Evolutionary conservation across 64 coral and sea anemone genomes (phyloP).

Genomic region (Montipora capricornis): DNA sequence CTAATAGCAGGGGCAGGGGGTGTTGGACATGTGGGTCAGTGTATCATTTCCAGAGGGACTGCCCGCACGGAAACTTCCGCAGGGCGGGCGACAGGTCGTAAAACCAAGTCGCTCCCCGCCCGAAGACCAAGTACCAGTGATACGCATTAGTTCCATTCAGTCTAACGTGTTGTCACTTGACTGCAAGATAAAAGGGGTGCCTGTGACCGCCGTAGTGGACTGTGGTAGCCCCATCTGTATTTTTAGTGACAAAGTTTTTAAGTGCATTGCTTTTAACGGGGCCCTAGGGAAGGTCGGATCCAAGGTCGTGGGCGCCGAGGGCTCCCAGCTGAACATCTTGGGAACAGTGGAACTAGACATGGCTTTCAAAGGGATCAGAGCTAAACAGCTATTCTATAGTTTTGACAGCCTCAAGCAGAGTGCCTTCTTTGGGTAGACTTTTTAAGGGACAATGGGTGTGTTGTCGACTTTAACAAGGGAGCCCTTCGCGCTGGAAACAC

Average conservation of each 20-base stretch:
- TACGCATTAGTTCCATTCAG: conserved; percentile 47
- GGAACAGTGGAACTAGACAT: conserved; percentile 46
- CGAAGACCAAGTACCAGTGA: not conserved
- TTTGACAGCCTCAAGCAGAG: conserved; percentile 13
- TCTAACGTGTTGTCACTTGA: conserved; percentile 22
- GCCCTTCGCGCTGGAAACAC: not conserved
- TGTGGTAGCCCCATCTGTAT: conserved; percentile 68
- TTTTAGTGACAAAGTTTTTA: conserved; percentile 38
- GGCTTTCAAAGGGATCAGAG: conserved; percentile 7
- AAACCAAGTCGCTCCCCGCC: not conserved
- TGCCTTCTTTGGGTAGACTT: no score
- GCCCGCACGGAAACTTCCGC: conserved; percentile 54
- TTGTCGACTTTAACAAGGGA: not conserved
- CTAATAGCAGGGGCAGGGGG: not conserved
- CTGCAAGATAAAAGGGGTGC: conserved; percentile 30
- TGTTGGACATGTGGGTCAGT: conserved; percentile 49
- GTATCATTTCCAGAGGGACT: conserved; percentile 50
- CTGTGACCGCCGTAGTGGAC: conserved; percentile 51
- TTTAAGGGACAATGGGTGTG: no score
- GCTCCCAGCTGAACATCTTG: conserved; percentile 36
- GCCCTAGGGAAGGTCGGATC: conserved; percentile 10
- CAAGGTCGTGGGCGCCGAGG: conserved; percentile 53
- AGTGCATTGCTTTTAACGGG: not conserved
- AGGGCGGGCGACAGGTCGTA: conserved; percentile 36
- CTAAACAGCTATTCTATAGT: conserved; percentile 39